Conservation (phyloP, 2,797 vertebrate species). For the Fringilla coelebs region DNA sequence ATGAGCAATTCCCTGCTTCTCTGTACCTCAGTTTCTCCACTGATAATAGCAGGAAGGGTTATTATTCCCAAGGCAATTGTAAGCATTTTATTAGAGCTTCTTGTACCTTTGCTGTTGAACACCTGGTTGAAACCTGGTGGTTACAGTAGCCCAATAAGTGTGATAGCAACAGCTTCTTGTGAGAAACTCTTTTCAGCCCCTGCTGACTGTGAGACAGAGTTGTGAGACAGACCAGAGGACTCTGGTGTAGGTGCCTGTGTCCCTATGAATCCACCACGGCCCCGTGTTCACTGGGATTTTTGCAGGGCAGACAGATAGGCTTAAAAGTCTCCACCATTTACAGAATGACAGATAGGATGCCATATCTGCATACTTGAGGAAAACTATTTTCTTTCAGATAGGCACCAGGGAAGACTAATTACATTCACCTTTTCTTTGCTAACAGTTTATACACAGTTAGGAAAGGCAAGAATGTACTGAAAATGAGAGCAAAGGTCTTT, state of each 20-base stretch:
- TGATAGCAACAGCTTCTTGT: neutral
- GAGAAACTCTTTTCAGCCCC: neutral
- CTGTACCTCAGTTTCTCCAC: neutral
- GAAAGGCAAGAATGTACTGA: neutral
- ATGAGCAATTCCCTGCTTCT: neutral
- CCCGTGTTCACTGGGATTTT: neutral
- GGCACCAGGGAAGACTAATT: neutral
- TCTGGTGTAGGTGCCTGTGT: neutral
- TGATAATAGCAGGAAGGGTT: neutral
- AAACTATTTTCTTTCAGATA: neutral
- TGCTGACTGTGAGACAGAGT: neutral
- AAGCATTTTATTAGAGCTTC: neutral
- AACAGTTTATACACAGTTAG: neutral
- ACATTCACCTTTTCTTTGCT: neutral
- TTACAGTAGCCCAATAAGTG: neutral
- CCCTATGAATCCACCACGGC: neutral
- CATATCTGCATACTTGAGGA: neutral
- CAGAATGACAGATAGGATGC: neutral
- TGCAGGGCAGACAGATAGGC: neutral
- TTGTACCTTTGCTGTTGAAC: neutral
- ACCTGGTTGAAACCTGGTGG: neutral
- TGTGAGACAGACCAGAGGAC: neutral
- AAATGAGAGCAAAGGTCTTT: neutral
- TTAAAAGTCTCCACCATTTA: neutral
- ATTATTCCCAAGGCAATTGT: neutral